Base-by-base conservation (phyloP, 2,113 vertebrate genomes). In the Cyanistes caeruleus region DNA sequence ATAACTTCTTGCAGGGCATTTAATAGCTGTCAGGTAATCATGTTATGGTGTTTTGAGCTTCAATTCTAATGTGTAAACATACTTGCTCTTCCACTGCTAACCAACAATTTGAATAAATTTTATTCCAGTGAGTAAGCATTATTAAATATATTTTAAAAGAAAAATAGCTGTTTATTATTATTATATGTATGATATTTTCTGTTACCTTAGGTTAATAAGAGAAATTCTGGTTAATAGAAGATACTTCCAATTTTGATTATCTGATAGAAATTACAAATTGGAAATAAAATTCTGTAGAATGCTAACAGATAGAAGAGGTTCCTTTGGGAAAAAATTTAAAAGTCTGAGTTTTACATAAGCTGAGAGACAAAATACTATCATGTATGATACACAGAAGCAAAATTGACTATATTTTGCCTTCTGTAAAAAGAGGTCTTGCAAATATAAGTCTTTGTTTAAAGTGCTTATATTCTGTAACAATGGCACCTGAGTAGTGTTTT, bases 51-150 rank as follows among this genome's bases (percentile, higher is more conserved):
- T 78, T 90, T 86, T 88, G 52, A 96, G 80, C 91, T 95, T 77
- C 35, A 68, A 0, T 81, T 94, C 78, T 87, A 68, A 80, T 51
- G 58, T 46, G 28, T 79, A 92, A 91, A 86, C 64, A 56, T 94
- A 84, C 76, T 90, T 84, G 85, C 79, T 95, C 53, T 94, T 94
- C 88, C 76, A 95, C 88, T 94, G 70, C 68, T 91, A 84, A 84
- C 70, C 23, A 31, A 44, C 48, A 52, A 68, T 75, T 90, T 89
- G 49, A 80, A 89, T 96, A 92, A 21, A 81, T 92, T 90, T 88
- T 90, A 78, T 88, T 96, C 56, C 63, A 59, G 5, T 4, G 12
- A 93, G 28, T 90, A 87, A 89, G 74, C 6, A 4, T 80, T 84
- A 79, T 76, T 93, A 83, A 82, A 80, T 68, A 3, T n/a, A 53